Conservation (phyloP, 2,888 invertebrate species). For the Metallyticus violacea region DNA sequence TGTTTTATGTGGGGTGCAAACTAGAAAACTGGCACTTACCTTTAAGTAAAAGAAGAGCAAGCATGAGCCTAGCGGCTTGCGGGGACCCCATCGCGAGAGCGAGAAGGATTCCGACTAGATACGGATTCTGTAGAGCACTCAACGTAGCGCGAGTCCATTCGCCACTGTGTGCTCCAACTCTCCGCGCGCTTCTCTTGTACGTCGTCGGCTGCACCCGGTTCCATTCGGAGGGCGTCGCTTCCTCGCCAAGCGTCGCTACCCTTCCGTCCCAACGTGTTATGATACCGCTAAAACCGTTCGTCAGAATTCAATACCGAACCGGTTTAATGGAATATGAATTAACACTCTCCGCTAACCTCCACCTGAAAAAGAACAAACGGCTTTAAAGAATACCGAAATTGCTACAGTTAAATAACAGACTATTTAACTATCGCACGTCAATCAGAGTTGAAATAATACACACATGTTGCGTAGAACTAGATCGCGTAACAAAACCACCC, state of each 20-base stretch:
- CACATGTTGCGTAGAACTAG: too few species aligned
- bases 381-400: too few species aligned
- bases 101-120: background rate
- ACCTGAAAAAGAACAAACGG: background rate
- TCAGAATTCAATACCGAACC: slow-evolving; percentile 10
- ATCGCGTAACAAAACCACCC: too few species aligned
- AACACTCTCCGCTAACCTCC: background rate
- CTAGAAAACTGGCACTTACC: background rate
- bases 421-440: too few species aligned
- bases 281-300: slow-evolving; percentile 4
- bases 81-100: background rate
- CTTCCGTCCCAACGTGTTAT: background rate
- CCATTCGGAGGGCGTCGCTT: background rate
- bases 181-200: background rate
- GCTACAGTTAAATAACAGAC: too few species aligned
- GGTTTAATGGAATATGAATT: slow-evolving; percentile 2
- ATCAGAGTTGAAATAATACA: too few species aligned
- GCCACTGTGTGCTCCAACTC: background rate
- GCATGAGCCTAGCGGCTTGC: background rate
- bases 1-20: too few species aligned
- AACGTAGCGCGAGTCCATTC: background rate
- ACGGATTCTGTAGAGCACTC: background rate
- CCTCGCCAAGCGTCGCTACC: background rate
- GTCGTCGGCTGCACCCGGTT: background rate
- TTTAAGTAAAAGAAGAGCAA: background rate